Conservation (phyloP, 2,888 invertebrate species). For the Dendrolimus houi region DNA sequence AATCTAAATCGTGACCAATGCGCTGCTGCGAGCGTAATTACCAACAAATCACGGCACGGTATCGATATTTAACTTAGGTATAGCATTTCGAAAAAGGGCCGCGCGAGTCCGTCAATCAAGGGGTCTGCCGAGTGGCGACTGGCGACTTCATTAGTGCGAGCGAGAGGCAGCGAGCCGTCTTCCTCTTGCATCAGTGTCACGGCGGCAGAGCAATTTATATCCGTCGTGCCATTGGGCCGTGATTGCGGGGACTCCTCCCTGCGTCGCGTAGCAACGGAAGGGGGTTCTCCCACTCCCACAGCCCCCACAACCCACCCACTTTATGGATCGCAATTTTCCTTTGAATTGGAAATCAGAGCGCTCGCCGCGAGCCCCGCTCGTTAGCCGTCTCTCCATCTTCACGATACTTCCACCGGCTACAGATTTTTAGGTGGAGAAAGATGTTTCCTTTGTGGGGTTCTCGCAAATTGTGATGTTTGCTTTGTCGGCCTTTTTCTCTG, state of each 20-base stretch:
- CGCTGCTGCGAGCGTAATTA: slow-evolving; percentile 33
- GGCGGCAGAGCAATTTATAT: slow-evolving; percentile 75
- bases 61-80: slow-evolving; percentile 55
- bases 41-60: slow-evolving; percentile 58
- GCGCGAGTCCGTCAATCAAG: slow-evolving; percentile 64
- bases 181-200: slow-evolving; percentile 59
- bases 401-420: slow-evolving; percentile 52
- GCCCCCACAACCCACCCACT: slow-evolving; percentile 45
- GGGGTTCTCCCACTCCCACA: slow-evolving; percentile 40
- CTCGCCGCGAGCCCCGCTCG: slow-evolving; percentile 59
- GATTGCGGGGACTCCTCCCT: slow-evolving; percentile 78
- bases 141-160: slow-evolving; percentile 71
- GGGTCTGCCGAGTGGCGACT: slow-evolving; percentile 54
- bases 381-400: slow-evolving; percentile 66
- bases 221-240: slow-evolving; percentile 77
- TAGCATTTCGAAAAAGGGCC: slow-evolving; percentile 62
- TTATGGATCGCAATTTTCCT: slow-evolving; percentile 77
- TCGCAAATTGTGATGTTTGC: slow-evolving; percentile 49
- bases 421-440: slow-evolving; percentile 66
- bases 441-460: slow-evolving; percentile 46
- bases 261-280: slow-evolving; percentile 79
- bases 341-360: slow-evolving; percentile 78
- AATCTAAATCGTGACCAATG: slow-evolving; percentile 30
- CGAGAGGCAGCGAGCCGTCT: slow-evolving; percentile 36
- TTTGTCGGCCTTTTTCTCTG: slow-evolving; percentile 16